phyloP scores from a whole-genome alignment of 2,113 vertebrate genomes.

The Chaetops frenatus region DNA sequence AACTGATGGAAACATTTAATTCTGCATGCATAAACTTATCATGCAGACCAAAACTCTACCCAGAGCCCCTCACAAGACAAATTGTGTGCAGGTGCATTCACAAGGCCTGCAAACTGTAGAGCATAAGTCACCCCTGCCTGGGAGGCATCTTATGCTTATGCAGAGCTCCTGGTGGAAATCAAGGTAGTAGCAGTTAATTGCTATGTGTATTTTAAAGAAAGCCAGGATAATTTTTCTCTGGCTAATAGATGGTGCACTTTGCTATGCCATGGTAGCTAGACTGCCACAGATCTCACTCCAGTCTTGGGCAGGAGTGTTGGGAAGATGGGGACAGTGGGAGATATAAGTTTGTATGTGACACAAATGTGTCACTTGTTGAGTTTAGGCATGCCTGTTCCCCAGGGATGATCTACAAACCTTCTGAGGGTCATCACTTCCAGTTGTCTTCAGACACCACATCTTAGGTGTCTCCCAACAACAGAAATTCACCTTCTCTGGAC shows the following conservation, averaged over 20 bases:
- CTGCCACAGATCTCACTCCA: neutral
- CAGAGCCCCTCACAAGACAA: neutral
- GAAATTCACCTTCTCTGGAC: neutral
- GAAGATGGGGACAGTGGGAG: neutral
- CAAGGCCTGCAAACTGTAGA: neutral
- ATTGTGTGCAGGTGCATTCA: neutral
- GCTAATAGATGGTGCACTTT: neutral
- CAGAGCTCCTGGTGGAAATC: neutral
- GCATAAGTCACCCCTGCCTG: neutral
- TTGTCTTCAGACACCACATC: neutral
- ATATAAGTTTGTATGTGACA: neutral
- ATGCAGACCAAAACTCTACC: neutral
- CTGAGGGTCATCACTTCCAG: neutral
- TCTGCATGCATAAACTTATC: neutral
- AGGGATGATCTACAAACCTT: neutral
- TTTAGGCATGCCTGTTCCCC: neutral
- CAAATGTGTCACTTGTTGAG: neutral
- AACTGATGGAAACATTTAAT: neutral
- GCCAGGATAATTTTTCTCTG: neutral
- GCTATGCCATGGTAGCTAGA: neutral
- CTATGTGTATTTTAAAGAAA: neutral
- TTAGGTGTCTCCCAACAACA: neutral
- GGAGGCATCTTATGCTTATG: neutral
- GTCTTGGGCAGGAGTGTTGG: neutral
- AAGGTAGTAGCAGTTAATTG: conserved; percentile 4